These are phyloP conservation scores for Anastrepha obliqua DNA, from an alignment of 1,140 invertebrate species.

Conservation along the genomic window DNA sequence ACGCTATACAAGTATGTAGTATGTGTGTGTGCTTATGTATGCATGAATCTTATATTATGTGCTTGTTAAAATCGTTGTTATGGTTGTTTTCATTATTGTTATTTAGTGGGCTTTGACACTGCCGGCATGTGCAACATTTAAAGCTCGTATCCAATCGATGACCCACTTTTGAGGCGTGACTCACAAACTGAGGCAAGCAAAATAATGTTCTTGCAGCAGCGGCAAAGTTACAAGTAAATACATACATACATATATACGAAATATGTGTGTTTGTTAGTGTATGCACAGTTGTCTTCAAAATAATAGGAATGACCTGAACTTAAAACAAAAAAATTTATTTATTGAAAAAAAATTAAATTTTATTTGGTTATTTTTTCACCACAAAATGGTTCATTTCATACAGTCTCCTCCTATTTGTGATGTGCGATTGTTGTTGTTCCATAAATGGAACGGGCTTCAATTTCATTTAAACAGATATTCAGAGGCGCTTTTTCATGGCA, in stretches of 20 bases:
- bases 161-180: conserved; percentile 37
- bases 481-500: no score
- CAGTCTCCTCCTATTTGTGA: no score
- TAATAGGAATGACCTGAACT: no score
- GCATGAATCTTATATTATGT: neutral
- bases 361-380: no score
- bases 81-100: conserved; percentile 8
- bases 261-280: neutral
- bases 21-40: no score
- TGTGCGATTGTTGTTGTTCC: no score
- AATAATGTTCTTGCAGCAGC: conserved; percentile 9
- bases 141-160: conserved; percentile 36
- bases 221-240: neutral
- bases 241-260: neutral
- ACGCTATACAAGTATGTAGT: neutral
- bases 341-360: no score
- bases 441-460: no score
- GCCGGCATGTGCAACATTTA: conserved; percentile 38
- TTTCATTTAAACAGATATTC: no score
- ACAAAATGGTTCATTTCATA: no score
- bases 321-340: no score
- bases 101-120: neutral
- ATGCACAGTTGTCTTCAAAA: neutral
- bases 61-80: neutral
- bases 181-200: conserved; percentile 16